Evolutionary conservation across 2,888 invertebrate species (phyloP).

Genomic region (Agapostemon virescens): DNA sequence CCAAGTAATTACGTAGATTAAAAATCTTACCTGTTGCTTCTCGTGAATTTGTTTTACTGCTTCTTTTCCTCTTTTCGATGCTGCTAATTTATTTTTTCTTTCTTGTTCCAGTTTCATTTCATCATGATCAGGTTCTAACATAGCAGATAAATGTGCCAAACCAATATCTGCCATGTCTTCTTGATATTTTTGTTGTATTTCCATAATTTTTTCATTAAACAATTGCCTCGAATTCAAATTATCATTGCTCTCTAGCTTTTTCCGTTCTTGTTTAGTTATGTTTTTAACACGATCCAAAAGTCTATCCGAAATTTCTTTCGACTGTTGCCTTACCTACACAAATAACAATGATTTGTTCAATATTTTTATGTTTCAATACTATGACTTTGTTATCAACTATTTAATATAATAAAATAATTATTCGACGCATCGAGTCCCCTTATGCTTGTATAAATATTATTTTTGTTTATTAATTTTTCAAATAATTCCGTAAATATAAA

Average conservation of each 20-base stretch:
- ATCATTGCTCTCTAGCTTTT: slow-evolving; percentile 81
- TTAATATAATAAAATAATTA: slow-evolving; percentile 27
- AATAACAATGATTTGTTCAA: slow-evolving; percentile 20
- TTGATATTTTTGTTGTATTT: slow-evolving; percentile 81
- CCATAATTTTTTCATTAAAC: slow-evolving; percentile 81
- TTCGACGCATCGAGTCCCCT: not conserved
- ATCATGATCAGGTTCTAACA: slow-evolving; percentile 77
- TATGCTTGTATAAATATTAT: not conserved
- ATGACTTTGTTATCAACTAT: not conserved
- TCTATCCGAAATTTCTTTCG: slow-evolving; percentile 83
- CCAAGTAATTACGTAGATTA: slow-evolving; percentile 10
- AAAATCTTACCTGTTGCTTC: slow-evolving; percentile 69
- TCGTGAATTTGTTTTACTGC: slow-evolving; percentile 76
- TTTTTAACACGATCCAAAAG: slow-evolving; percentile 82
- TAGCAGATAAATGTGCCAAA: slow-evolving; percentile 81
- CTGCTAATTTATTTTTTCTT: slow-evolving; percentile 72
- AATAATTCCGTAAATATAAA: slow-evolving; percentile 11
- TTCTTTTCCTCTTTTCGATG: slow-evolving; percentile 79
- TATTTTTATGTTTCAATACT: not conserved
- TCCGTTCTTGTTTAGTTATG: slow-evolving; percentile 81
- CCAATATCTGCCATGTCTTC: slow-evolving; percentile 82
- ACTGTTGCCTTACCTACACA: slow-evolving; percentile 83
- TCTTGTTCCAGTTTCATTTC: slow-evolving; percentile 68
- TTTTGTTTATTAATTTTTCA: not conserved
- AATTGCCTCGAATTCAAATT: slow-evolving; percentile 82